These are phyloP conservation scores for Koerneria pararmatus DNA, from an alignment of 2,888 invertebrate species.

Conservation along the genomic window DNA sequence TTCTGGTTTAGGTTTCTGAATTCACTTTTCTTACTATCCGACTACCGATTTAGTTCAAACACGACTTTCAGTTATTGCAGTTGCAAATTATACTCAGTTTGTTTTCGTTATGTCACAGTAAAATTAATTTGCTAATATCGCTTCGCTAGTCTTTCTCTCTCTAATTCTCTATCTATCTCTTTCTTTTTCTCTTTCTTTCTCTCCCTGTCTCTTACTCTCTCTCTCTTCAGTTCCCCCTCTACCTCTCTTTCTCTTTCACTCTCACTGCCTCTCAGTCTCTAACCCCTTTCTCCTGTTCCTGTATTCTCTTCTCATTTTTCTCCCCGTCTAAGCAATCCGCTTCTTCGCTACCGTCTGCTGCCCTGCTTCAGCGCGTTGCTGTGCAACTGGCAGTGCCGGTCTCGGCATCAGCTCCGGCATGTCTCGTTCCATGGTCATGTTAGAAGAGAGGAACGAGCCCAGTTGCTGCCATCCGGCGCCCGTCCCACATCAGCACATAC, in stretches of 20 bases:
- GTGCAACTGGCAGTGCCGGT: conserved; percentile 24
- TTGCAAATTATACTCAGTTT: too few species aligned
- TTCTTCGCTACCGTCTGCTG: conserved; percentile 8
- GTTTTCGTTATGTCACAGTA: too few species aligned
- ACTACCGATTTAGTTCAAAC: too few species aligned
- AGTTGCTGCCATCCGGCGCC: conserved; percentile 18
- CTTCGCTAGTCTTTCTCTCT: neutral
- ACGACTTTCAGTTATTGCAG: too few species aligned
- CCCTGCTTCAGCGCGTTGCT: neutral
- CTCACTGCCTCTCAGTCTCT: neutral
- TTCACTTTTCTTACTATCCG: too few species aligned
- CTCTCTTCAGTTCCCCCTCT: neutral
- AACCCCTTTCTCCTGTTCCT: conserved; percentile 2
- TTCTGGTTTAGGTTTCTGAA: too few species aligned
- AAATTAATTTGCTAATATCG: neutral
- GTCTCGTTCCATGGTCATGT: conserved; percentile 53
- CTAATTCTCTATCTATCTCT: neutral
- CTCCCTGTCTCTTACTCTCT: neutral
- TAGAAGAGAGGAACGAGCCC: conserved; percentile 31
- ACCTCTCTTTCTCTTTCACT: neutral
- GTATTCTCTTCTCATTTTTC: neutral
- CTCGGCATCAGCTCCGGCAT: conserved; percentile 41
- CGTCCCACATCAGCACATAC: too few species aligned
- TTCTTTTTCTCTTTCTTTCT: neutral
- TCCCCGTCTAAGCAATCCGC: neutral